Evolutionary conservation across 2,797 vertebrate species (phyloP), one percentile per base, ranked within the genome.

Genomic region (Amblyopsis hoosieri): DNA sequence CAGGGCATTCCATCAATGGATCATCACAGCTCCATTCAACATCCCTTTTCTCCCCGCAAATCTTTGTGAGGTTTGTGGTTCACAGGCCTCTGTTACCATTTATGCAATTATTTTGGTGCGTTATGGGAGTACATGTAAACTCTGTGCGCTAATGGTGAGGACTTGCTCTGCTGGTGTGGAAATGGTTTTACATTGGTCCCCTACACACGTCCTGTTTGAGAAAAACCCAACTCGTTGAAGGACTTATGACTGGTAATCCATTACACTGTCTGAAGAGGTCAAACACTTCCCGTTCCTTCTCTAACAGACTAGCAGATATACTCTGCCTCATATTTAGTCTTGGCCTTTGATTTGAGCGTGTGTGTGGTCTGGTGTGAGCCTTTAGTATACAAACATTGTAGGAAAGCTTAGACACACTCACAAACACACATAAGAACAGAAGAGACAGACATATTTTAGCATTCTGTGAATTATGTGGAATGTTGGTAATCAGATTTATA

Each of bases 391-490:
- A 50, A 57, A 46, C 62, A 23, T 23, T 64, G 61, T 6, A 42
- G 69, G 61, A 49, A 68, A 58, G 59, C 64, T 66, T 64, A 61
- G 45, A 65, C 49, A 15, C 60, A 62, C 49, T 60, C 62, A 69
- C 53, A 54, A 33, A 54, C 54, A 37, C 49, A 37, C 47, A 51
- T 31, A 76, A 66, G 80, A 84, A 78, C 81, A 63, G 68, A 50
- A 72, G 75, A 79, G 72, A 79, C 78, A 71, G 84, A 87, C 88
- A 91, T 85, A 76, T 86, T 79, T 73, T 60, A 76, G 82, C 71
- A 87, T 90, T 89, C 90, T 29, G 82, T 66, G 83, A 89, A 83
- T 86, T 86, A 88, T 77, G 71, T 69, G 80, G 87, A 91, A 89
- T 86, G 87, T 70, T 80, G 72, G 82, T 87, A 87, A 90, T 88